Conservation (phyloP, 2,888 invertebrate genomes). For the Lepidocyrtinus sp. region DNA sequence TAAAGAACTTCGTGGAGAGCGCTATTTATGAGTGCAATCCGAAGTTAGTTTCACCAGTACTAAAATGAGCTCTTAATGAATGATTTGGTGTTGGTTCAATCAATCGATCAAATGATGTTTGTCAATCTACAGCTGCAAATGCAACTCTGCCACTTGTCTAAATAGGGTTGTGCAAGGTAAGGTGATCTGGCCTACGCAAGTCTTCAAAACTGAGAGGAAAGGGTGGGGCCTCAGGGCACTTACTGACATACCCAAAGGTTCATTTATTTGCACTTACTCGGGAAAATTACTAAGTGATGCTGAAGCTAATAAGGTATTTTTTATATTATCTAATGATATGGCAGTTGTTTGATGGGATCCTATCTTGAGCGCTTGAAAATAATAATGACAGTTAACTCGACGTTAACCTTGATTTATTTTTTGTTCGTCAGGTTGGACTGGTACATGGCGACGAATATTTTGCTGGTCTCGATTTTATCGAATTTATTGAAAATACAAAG, state of each 20-base stretch:
- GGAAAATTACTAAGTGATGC: slow-evolving; percentile 93
- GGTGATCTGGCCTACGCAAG: slow-evolving; percentile 87
- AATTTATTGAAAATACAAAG: slow-evolving; percentile 82
- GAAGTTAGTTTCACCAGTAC: no score
- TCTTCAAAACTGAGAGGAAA: slow-evolving; percentile 93
- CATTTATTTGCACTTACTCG: slow-evolving; percentile 96
- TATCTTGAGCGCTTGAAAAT: no score
- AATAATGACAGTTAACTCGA: no score
- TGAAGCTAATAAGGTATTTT: slow-evolving; percentile 79
- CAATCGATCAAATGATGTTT: no score
- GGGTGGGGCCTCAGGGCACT: slow-evolving; percentile 95
- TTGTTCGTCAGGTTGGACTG: slow-evolving; percentile 82
- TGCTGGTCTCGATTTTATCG: slow-evolving; percentile 97
- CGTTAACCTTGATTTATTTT: no score
- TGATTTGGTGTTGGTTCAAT: no score
- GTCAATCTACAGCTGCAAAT: slow-evolving; percentile 82
- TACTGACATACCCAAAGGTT: slow-evolving; percentile 94
- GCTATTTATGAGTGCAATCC: slow-evolving; percentile 98
- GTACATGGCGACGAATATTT: slow-evolving; percentile 96
- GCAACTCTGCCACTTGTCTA: slow-evolving; percentile 85
- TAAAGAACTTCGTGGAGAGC: slow-evolving; percentile 87
- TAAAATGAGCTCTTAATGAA: no score
- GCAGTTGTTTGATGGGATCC: no score
- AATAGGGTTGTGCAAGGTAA: slow-evolving; percentile 97
- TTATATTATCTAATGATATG: no score